Conservation (phyloP, 1,140 invertebrate species). For the Trichomalopsis sarcophagae region DNA sequence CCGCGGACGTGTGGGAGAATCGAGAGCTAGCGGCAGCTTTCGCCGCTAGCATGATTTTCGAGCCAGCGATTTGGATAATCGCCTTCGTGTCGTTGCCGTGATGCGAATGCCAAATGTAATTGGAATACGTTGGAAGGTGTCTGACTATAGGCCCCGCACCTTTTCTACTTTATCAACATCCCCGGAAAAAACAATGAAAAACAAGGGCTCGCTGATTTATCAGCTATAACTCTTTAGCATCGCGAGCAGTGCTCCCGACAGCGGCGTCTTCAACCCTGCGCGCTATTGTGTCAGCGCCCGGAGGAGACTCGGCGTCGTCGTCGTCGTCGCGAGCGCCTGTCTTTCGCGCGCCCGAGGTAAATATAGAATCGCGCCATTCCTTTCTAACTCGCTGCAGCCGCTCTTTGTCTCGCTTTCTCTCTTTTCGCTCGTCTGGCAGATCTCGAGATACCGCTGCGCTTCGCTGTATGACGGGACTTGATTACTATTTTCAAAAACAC, state of each 20-base stretch:
- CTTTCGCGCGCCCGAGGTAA: constrained; percentile 33
- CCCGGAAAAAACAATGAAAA: neutral
- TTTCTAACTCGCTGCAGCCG: neutral
- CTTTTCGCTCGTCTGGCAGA: neutral
- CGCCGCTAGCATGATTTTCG: constrained; percentile 3
- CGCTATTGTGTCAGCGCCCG: constrained; percentile 21
- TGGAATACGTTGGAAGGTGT: neutral
- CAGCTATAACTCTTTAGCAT: constrained; percentile 32
- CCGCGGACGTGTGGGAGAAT: neutral
- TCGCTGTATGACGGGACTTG: neutral
- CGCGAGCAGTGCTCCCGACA: neutral
- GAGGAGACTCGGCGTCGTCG: constrained; percentile 12
- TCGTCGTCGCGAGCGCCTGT: constrained; percentile 3
- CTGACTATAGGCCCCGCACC: constrained; percentile 11
- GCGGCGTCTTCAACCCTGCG: constrained; percentile 37
- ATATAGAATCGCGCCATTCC: constrained; percentile 47
- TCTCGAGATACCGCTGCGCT: neutral
- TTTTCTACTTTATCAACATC: constrained; percentile 1
- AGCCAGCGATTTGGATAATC: neutral
- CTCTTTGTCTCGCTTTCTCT: constrained; percentile 26
- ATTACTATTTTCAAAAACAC: constrained; percentile 9
- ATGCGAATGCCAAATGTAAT: neutral
- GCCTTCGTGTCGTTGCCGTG: neutral
- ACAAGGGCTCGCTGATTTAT: constrained; percentile 58
- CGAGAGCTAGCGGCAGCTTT: neutral